These are phyloP conservation scores for Cossypha caffra DNA, from an alignment of 2,797 vertebrate species.

Conservation along the genomic window DNA sequence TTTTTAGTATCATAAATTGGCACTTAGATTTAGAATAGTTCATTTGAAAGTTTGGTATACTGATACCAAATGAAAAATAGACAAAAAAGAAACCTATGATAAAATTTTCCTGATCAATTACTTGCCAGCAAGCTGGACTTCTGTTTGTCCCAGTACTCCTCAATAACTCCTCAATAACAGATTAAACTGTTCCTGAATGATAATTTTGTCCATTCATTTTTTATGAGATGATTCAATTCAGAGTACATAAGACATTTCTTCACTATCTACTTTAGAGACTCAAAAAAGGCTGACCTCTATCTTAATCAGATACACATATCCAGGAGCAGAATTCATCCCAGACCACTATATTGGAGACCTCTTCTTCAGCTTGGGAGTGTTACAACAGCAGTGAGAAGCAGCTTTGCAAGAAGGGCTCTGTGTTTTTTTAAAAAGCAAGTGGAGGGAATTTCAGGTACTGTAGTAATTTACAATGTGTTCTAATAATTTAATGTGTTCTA, in stretches of 20 bases:
- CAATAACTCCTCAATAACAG: background rate
- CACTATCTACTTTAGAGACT: background rate
- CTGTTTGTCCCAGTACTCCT: background rate
- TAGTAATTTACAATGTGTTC: background rate
- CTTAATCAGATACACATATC: background rate
- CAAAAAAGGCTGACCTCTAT: background rate
- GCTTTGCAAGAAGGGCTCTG: background rate
- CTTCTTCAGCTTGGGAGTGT: background rate
- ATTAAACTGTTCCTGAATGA: background rate
- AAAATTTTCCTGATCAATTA: background rate
- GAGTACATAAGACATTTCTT: background rate
- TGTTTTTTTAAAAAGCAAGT: background rate
- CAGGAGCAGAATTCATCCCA: background rate
- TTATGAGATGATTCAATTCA: background rate
- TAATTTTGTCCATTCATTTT: constrained; percentile 10
- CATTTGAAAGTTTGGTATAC: background rate
- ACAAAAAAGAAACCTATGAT: background rate
- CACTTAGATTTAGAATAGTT: background rate
- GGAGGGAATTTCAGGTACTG: background rate
- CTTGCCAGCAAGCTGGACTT: background rate
- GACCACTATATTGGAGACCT: background rate
- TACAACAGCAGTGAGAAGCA: background rate
- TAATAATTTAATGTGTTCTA: rapidly evolving
- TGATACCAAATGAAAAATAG: background rate
- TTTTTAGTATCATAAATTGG: background rate